Percentiles rank a stretch among this genome's conserved stretches.
These are phyloP conservation scores for Rhinolophus sinicus DNA, from an alignment of 2,113 vertebrate genomes.

Conservation along the genomic window DNA sequence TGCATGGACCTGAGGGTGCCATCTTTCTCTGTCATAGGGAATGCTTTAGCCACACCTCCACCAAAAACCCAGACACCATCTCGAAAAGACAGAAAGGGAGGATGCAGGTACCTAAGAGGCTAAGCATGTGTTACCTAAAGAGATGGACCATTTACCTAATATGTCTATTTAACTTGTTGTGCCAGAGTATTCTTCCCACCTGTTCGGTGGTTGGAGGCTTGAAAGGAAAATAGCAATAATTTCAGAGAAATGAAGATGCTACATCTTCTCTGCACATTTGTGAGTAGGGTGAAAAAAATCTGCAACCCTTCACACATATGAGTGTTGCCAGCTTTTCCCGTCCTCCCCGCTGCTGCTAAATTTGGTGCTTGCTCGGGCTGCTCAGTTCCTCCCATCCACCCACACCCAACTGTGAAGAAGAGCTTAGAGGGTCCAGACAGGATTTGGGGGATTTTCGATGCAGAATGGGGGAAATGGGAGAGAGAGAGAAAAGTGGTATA, in stretches of 20 bases:
- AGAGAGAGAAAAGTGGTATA: not conserved
- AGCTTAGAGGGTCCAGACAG: not conserved
- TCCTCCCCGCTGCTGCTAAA: constrained; percentile 73
- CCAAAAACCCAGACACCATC: not conserved
- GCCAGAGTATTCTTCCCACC: not conserved
- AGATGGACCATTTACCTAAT: not conserved
- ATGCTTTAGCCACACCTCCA: not conserved
- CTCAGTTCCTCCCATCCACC: constrained; percentile 66
- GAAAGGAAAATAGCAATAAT: not conserved
- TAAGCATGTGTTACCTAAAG: not conserved
- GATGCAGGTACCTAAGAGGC: not conserved
- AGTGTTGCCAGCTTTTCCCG: not conserved
- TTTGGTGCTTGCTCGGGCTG: constrained; percentile 31
- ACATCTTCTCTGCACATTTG: constrained; percentile 55
- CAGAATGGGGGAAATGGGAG: not conserved
- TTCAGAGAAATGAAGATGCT: constrained; percentile 59
- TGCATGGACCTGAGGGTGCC: too few relatives aligned
- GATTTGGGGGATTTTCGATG: not conserved
- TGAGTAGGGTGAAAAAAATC: constrained; percentile 63
- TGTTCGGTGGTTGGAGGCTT: not conserved
- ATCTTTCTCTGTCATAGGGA: not conserved
- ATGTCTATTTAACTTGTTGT: not conserved
- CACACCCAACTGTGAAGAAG: constrained; percentile 51
- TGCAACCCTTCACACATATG: constrained; percentile 38
- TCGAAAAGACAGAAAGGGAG: not conserved